Conservation (phyloP, 2,797 vertebrate species). For the Ambastaia sidthimunki region DNA sequence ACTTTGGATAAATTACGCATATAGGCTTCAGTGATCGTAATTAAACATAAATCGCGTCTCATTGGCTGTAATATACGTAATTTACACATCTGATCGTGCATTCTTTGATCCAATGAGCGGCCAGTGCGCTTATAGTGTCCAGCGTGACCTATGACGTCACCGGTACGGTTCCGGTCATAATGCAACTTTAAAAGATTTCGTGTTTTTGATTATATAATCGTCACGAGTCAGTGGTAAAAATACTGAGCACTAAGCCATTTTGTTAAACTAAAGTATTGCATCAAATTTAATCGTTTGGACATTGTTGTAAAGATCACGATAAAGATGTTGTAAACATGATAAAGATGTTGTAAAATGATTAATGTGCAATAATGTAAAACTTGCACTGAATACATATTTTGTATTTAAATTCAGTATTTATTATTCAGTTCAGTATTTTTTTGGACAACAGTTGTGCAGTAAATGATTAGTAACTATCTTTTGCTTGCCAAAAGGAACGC, state of each 20-base stretch:
- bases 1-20: neutral
- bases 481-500: too few relatives aligned
- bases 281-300: neutral
- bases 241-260: neutral
- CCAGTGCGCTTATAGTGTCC: neutral
- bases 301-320: too few relatives aligned
- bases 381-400: too few relatives aligned
- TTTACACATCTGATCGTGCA: too few relatives aligned
- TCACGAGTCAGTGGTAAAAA: slow-evolving; percentile 2
- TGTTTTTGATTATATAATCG: neutral
- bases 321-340: neutral
- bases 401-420: too few relatives aligned
- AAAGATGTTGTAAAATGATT: too few relatives aligned
- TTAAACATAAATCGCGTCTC: neutral
- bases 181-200: neutral
- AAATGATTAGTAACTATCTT: too few relatives aligned
- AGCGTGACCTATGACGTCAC: slow-evolving; percentile 16
- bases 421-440: too few relatives aligned
- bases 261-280: neutral
- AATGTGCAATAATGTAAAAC: neutral
- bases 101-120: slow-evolving; percentile 18
- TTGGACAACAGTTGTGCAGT: too few relatives aligned
- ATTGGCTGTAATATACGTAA: slow-evolving; percentile 9
- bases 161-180: neutral
- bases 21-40: neutral